phyloP scores from a whole-genome alignment of 2,888 invertebrate genomes.

The Phrixothrix hirtus region DNA sequence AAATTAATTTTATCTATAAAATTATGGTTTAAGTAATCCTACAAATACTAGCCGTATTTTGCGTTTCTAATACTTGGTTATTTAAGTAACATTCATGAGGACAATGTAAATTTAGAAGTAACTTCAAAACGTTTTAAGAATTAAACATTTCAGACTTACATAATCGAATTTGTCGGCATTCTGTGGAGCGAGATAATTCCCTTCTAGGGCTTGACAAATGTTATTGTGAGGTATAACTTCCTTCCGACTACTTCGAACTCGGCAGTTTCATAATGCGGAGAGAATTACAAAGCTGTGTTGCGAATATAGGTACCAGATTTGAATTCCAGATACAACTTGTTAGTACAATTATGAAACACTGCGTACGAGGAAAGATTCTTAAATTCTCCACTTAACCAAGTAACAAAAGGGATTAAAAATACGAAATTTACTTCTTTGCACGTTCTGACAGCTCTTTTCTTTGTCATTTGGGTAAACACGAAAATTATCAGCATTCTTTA shows the following conservation, averaged over 20 bases:
- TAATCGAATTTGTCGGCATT: conserved; percentile 23
- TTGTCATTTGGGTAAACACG: no score
- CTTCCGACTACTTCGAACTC: conserved; percentile 25
- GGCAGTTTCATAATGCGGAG: conserved; percentile 19
- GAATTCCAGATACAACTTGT: conserved; percentile 6
- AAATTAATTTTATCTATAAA: no score
- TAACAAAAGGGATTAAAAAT: no score
- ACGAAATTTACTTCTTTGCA: no score
- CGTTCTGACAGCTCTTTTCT: no score
- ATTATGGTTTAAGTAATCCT: no score
- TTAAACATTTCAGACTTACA: conserved; percentile 22
- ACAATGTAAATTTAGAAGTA: conserved; percentile 12
- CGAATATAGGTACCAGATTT: conserved; percentile 11
- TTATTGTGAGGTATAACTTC: conserved; percentile 25
- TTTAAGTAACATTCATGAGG: no score
- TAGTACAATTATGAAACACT: background rate
- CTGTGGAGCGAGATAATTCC: conserved; percentile 24
- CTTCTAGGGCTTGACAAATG: conserved; percentile 22
- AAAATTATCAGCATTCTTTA: no score
- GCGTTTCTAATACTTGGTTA: no score
- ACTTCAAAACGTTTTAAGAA: conserved; percentile 14
- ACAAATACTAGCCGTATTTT: no score
- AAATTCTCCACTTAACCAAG: no score
- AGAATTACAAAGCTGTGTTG: conserved; percentile 11
- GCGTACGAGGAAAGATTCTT: no score